phyloP scores from a whole-genome alignment of 2,888 invertebrate genomes.

The Parnassius orleans region DNA sequence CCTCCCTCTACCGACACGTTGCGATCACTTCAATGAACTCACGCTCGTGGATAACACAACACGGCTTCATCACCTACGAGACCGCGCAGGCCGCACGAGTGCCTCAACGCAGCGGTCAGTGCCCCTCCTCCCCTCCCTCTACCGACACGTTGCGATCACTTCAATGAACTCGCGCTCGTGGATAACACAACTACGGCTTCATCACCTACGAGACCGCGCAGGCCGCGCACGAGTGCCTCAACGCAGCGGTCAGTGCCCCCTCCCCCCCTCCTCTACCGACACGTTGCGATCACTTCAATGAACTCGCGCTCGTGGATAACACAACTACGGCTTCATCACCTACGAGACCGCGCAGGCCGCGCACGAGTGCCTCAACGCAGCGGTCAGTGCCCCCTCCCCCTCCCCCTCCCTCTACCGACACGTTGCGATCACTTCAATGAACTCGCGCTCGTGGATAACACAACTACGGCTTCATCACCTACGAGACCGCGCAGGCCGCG shows the following conservation, averaged over 20 bases:
- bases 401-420: slow-evolving; percentile 48
- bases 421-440: slow-evolving; percentile 51
- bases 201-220: slow-evolving; percentile 92
- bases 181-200: slow-evolving; percentile 92
- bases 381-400: too few species aligned
- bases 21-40: slow-evolving; percentile 51
- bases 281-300: slow-evolving; percentile 70
- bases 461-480: slow-evolving; percentile 97
- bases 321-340: slow-evolving; percentile 97
- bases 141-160: slow-evolving; percentile 34
- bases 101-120: slow-evolving; percentile 79
- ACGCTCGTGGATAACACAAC: slow-evolving; percentile 81
- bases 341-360: slow-evolving; percentile 91
- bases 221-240: slow-evolving; percentile 81
- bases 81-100: slow-evolving; percentile 87
- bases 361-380: slow-evolving; percentile 84
- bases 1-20: slow-evolving; percentile 46
- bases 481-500: slow-evolving; percentile 89
- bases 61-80: slow-evolving; percentile 97
- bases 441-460: slow-evolving; percentile 63
- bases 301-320: slow-evolving; percentile 68
- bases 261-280: slow-evolving; percentile 89
- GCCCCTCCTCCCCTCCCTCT: too few species aligned
- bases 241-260: slow-evolving; percentile 51
- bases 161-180: slow-evolving; percentile 62